Conservation (phyloP, 1,140 invertebrate genomes). For the Cylas formicarius region DNA sequence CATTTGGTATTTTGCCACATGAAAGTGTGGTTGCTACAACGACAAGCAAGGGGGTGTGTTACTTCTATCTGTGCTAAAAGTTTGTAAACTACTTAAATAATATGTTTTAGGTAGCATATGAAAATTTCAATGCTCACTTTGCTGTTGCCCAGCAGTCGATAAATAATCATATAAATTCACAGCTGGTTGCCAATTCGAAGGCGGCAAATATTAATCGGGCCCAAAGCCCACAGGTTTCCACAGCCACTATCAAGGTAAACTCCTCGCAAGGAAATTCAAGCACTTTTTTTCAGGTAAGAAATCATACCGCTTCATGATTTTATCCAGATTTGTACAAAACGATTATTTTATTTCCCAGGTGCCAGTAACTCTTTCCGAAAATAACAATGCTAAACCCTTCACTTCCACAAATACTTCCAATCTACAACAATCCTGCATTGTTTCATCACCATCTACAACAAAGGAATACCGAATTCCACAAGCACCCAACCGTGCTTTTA, state of each 20-base stretch:
- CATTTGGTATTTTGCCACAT: constrained; percentile 69
- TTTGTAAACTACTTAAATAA: background rate
- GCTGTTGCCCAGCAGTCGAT: constrained; percentile 51
- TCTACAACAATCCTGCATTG: constrained; percentile 63
- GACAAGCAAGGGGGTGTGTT: constrained; percentile 57
- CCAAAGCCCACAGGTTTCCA: constrained; percentile 52
- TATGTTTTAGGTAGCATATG: constrained; percentile 17
- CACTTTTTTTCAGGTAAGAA: constrained; percentile 52
- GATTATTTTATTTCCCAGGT: constrained; percentile 36
- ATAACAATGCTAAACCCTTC: constrained; percentile 42
- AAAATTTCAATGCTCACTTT: constrained; percentile 48
- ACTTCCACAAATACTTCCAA: constrained; percentile 50
- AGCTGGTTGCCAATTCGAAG: constrained; percentile 49
- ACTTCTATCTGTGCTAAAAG: constrained; percentile 45
- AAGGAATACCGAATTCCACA: constrained; percentile 57
- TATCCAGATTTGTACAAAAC: too few species aligned
- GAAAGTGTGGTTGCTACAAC: constrained; percentile 65
- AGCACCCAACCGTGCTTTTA: constrained; percentile 31
- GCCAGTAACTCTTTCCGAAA: constrained; percentile 32
- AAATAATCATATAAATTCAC: constrained; percentile 53
- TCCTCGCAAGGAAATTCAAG: constrained; percentile 47
- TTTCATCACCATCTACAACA: constrained; percentile 52
- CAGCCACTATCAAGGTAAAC: constrained; percentile 48
- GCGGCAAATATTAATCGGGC: constrained; percentile 38
- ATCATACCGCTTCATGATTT: background rate